These are phyloP conservation scores for Hydrotaea diabolus DNA, from an alignment of 2,888 invertebrate species.

Conservation along the genomic window DNA sequence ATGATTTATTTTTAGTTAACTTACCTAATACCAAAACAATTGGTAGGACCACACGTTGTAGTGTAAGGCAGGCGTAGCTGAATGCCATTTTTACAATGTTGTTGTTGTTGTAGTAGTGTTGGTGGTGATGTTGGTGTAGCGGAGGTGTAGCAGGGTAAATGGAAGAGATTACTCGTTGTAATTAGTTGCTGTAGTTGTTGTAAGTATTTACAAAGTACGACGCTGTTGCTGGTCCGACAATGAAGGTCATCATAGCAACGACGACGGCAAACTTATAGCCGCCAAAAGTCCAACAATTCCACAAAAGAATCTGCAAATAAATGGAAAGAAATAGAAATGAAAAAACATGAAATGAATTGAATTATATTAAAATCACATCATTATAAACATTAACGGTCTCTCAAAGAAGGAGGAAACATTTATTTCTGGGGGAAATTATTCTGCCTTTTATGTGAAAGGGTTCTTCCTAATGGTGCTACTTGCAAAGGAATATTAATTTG, in stretches of 20 bases:
- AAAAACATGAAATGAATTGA: slow-evolving; percentile 3
- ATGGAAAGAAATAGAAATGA: slow-evolving; percentile 8
- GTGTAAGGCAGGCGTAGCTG: slow-evolving; percentile 78
- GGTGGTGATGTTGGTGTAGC: slow-evolving; percentile 20
- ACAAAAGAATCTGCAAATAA: slow-evolving; percentile 42
- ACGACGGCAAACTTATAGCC: slow-evolving; percentile 22
- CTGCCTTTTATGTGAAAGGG: background rate
- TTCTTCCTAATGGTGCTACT: background rate
- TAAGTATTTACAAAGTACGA: slow-evolving; percentile 53
- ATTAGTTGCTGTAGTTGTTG: slow-evolving; percentile 39
- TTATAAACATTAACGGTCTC: background rate
- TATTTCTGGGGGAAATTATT: background rate
- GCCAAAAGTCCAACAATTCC: slow-evolving; percentile 46
- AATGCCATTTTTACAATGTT: slow-evolving; percentile 74
- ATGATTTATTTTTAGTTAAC: slow-evolving; percentile 59
- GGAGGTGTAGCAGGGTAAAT: slow-evolving; percentile 43
- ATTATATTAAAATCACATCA: slow-evolving; percentile 22
- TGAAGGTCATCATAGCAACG: slow-evolving; percentile 51
- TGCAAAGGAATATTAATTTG: no score
- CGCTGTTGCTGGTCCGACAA: slow-evolving; percentile 17
- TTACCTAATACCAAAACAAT: slow-evolving; percentile 78
- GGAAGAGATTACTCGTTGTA: slow-evolving; percentile 60
- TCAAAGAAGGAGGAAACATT: background rate
- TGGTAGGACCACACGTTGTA: slow-evolving; percentile 79
- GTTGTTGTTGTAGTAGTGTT: slow-evolving; percentile 30